Evolutionary conservation across 2,113 vertebrate genomes (phyloP).

Genomic region (Pluvianellus socialis): DNA sequence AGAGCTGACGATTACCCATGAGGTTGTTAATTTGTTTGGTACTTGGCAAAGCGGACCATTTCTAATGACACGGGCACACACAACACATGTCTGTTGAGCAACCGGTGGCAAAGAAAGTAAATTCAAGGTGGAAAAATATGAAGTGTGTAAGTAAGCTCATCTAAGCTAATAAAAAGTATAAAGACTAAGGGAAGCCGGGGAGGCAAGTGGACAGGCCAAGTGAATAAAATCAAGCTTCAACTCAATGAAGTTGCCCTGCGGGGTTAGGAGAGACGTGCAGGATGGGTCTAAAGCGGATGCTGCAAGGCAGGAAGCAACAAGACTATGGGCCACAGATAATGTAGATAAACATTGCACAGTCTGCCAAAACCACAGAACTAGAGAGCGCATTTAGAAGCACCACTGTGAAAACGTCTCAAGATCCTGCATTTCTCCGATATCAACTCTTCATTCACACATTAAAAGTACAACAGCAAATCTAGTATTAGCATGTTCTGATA

Average conservation of each 20-base stretch:
- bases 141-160: background rate
- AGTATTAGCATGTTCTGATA: background rate
- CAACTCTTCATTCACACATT: background rate
- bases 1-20: background rate
- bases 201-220: background rate
- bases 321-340: background rate
- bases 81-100: rapidly evolving
- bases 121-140: background rate
- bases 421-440: background rate
- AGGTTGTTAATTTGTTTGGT: background rate
- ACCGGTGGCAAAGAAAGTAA: background rate
- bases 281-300: rapidly evolving
- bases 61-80: background rate
- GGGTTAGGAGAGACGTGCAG: background rate
- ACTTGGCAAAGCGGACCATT: background rate
- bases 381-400: background rate
- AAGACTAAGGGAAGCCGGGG: background rate
- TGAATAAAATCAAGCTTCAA: background rate
- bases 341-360: background rate
- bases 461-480: background rate
- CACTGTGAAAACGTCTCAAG: background rate
- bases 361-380: background rate
- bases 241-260: background rate
- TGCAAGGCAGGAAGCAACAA: background rate
- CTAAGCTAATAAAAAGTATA: background rate